Evolutionary conservation across 1,140 invertebrate genomes (phyloP).

Genomic region (Wiebesia pumilae): DNA sequence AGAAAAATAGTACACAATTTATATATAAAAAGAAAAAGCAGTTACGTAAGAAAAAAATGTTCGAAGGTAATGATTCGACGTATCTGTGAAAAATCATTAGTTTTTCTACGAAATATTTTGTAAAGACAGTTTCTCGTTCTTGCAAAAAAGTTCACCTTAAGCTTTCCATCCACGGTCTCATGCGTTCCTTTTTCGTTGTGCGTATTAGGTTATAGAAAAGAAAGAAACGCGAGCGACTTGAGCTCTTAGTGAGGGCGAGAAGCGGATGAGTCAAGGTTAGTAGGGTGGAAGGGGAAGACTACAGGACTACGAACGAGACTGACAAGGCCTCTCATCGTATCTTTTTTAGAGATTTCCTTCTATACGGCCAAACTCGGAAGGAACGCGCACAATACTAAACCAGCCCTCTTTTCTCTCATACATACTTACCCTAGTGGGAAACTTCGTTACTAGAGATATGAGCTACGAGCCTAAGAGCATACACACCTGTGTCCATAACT

Average conservation of each 20-base stretch:
- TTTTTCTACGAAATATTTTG: background rate
- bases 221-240: background rate
- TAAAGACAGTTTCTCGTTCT: background rate
- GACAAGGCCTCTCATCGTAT: background rate
- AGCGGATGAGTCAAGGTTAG: conserved; percentile 33
- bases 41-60: too few relatives aligned
- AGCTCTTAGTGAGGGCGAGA: too few relatives aligned
- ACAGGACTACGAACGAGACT: too few relatives aligned
- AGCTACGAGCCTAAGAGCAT: too few relatives aligned
- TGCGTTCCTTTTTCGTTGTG: background rate
- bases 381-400: background rate
- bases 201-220: background rate
- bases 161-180: too few relatives aligned
- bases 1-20: too few relatives aligned
- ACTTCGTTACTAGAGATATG: background rate
- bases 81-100: background rate
- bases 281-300: background rate
- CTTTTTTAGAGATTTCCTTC: conserved; percentile 32
- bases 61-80: too few relatives aligned
- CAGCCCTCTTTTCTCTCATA: too few relatives aligned
- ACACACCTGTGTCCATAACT: too few relatives aligned
- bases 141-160: background rate
- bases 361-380: conserved; percentile 21
- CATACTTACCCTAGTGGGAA: background rate
- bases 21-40: too few relatives aligned